These are phyloP conservation scores for Hofmannophila pseudospretella DNA, from an alignment of 2,888 invertebrate genomes.

Conservation along the genomic window DNA sequence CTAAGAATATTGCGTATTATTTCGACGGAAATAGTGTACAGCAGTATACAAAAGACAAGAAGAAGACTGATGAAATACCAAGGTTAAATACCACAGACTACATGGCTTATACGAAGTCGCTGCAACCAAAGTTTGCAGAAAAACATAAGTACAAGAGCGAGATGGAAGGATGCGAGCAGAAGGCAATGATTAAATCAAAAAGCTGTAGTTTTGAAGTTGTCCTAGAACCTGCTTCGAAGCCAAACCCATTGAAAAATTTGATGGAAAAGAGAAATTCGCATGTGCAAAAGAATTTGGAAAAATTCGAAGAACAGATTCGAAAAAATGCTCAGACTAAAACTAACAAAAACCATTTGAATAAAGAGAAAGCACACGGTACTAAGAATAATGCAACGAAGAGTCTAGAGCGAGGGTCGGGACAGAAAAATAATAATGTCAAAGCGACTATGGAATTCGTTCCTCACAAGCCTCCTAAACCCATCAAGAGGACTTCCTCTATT, in stretches of 20 bases:
- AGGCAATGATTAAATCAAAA: constrained; percentile 66
- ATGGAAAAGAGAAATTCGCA: constrained; percentile 71
- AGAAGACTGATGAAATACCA: constrained; percentile 77
- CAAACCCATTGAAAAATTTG: constrained; percentile 63
- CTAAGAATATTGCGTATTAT: constrained; percentile 72
- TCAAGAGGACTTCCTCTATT: constrained; percentile 81
- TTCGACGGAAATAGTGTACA: constrained; percentile 69
- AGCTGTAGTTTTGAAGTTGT: constrained; percentile 76
- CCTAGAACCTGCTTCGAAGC: constrained; percentile 68
- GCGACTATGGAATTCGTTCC: constrained; percentile 79
- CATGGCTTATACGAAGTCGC: constrained; percentile 66
- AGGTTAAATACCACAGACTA: constrained; percentile 76
- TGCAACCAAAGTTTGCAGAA: constrained; percentile 60
- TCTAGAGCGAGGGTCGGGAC: constrained; percentile 63
- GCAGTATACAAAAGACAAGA: constrained; percentile 54
- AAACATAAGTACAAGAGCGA: constrained; percentile 64
- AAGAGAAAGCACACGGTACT: constrained; percentile 59
- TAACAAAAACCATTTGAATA: constrained; percentile 60
- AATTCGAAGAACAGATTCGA: constrained; percentile 77
- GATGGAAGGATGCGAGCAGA: constrained; percentile 66
- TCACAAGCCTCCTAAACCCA: constrained; percentile 86
- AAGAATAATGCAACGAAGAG: constrained; percentile 69
- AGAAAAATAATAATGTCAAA: constrained; percentile 64
- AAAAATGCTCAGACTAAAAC: constrained; percentile 60
- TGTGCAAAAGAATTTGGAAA: constrained; percentile 77